A percentile compares a stretch with the other conserved stretches of the same genome.
Evolutionary conservation across 2,888 invertebrate genomes (phyloP).

Genomic region (Peribatodes rhomboidaria): DNA sequence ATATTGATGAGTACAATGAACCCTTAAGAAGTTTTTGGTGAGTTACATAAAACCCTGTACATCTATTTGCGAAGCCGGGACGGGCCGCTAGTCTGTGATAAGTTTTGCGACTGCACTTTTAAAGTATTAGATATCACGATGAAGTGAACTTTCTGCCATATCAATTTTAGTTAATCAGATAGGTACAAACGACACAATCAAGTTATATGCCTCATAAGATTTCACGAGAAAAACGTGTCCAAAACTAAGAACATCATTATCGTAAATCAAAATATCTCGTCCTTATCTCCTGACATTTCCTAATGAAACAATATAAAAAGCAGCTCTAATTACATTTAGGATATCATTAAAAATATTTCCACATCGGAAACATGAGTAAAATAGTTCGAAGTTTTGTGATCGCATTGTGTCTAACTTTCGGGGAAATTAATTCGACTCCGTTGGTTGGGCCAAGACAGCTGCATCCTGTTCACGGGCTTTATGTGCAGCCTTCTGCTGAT

Average conservation of each 20-base stretch:
- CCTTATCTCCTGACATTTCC: slow-evolving; percentile 20
- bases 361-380: slow-evolving; percentile 42
- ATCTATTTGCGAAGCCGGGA: too few species aligned
- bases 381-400: slow-evolving; percentile 33
- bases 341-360: slow-evolving; percentile 41
- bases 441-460: slow-evolving; percentile 63
- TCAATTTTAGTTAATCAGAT: slow-evolving; percentile 11
- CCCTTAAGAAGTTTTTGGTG: too few species aligned
- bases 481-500: slow-evolving; percentile 76
- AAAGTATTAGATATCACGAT: neutral
- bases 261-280: slow-evolving; percentile 3
- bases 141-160: neutral
- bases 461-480: slow-evolving; percentile 78
- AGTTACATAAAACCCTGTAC: too few species aligned
- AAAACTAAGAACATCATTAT: slow-evolving; percentile 23
- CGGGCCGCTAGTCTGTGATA: too few species aligned
- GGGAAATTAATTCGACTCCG: slow-evolving; percentile 56
- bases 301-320: slow-evolving; percentile 50
- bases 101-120: neutral
- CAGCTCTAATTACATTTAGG: neutral
- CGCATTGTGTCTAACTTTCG: slow-evolving; percentile 36
- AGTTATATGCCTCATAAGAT: slow-evolving; percentile 22
- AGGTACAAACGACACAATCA: slow-evolving; percentile 8
- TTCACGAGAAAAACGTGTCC: slow-evolving; percentile 41
- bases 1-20: too few species aligned